phyloP scores from a whole-genome alignment of 2,113 vertebrate species.

The Nibea coibor region DNA sequence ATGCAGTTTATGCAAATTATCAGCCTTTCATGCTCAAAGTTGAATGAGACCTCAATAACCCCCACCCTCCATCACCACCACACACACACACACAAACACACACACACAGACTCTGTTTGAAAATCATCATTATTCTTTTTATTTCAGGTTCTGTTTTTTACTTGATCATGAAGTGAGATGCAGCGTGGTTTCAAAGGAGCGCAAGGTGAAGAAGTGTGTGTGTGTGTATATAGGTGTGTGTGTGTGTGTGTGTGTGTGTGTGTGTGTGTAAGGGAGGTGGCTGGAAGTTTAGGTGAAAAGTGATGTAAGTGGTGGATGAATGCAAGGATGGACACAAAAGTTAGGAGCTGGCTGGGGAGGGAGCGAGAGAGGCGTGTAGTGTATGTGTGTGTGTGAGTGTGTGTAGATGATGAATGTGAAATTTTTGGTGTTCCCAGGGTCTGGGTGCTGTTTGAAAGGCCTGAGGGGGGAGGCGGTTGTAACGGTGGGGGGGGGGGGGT shows the following conservation, averaged over 20 bases:
- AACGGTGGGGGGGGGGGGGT: neutral
- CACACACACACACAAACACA: conserved; percentile 29
- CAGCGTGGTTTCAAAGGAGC: neutral
- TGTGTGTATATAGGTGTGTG: neutral
- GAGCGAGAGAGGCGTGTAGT: conserved; percentile 41
- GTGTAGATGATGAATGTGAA: conserved; percentile 94
- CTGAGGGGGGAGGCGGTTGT: conserved; percentile 4
- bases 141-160: conserved; percentile 37
- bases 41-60: conserved; percentile 86
- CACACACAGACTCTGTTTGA: conserved; percentile 26
- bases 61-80: neutral
- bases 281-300: conserved; percentile 10
- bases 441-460: conserved; percentile 76
- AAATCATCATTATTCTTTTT: conserved; percentile 52
- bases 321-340: conserved; percentile 22
- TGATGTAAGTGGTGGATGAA: conserved; percentile 14
- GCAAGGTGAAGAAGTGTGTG: neutral
- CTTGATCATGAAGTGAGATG: conserved; percentile 14
- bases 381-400: conserved; percentile 71
- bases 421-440: conserved; percentile 95
- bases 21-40: conserved; percentile 87
- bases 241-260: conserved; percentile 3
- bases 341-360: conserved; percentile 23
- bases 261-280: neutral
- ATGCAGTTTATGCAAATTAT: conserved; percentile 92